Conservation (phyloP, 1,140 invertebrate species). For the Lepidurus arcticus region DNA sequence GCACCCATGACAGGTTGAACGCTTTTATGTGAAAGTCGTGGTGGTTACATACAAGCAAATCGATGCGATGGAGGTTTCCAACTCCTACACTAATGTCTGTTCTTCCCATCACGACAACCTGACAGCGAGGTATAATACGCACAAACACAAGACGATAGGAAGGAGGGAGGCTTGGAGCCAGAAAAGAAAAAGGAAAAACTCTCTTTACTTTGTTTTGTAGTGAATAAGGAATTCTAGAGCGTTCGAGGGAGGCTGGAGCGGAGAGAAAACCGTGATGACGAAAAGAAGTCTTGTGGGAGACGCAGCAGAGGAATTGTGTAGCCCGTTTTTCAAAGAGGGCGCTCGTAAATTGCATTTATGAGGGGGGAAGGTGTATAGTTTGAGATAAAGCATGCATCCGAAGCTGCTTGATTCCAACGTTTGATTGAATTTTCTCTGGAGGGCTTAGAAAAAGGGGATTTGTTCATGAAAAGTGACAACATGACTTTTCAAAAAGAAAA, state of each 20-base stretch:
- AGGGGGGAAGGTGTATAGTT: background rate
- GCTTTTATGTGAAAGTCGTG: too few species aligned
- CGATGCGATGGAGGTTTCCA: background rate
- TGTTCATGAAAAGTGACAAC: slow-evolving; percentile 8
- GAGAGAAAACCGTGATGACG: background rate
- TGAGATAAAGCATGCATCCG: slow-evolving; percentile 8
- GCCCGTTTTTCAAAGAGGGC: background rate
- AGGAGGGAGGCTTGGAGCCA: background rate
- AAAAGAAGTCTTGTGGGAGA: background rate
- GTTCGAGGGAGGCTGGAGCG: background rate
- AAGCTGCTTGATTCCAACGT: background rate
- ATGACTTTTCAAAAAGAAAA: background rate
- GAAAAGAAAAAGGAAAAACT: background rate
- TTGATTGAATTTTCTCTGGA: background rate
- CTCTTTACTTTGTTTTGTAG: background rate
- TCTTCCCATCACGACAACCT: background rate
- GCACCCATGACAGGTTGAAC: too few species aligned
- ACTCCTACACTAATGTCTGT: background rate
- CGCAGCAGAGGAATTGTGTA: background rate
- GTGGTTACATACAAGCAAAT: too few species aligned
- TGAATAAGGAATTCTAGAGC: background rate
- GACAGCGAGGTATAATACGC: background rate
- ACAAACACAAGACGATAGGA: background rate
- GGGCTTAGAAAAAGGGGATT: background rate
- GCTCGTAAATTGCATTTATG: background rate